Conservation (phyloP, 1,140 invertebrate genomes). For the Andricus grossulariae region DNA sequence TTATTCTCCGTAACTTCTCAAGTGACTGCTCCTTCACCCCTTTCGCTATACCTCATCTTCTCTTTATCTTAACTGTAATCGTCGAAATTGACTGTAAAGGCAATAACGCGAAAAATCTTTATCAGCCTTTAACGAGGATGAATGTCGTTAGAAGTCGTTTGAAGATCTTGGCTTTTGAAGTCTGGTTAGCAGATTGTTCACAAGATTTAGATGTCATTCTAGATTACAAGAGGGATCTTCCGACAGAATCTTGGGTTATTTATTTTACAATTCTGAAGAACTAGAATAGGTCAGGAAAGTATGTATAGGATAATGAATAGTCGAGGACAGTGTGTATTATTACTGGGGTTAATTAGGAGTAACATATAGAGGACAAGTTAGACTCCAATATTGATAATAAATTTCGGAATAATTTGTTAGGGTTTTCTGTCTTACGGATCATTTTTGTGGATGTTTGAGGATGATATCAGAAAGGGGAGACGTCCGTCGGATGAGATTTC, state of each 20-base stretch:
- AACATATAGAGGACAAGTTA: too few relatives aligned
- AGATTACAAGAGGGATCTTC: background rate
- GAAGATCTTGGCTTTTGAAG: background rate
- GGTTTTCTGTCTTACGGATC: too few relatives aligned
- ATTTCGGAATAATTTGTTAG: too few relatives aligned
- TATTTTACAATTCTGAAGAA: too few relatives aligned
- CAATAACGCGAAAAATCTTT: slow-evolving; percentile 20
- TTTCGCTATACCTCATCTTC: background rate
- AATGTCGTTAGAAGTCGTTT: slow-evolving; percentile 8
- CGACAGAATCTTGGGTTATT: background rate
- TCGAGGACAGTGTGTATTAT: too few relatives aligned
- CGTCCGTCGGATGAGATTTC: slow-evolving; percentile 30
- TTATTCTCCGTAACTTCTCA: slow-evolving; percentile 64
- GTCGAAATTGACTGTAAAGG: slow-evolving; percentile 37
- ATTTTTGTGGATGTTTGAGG: too few relatives aligned
- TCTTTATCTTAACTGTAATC: slow-evolving; percentile 32
- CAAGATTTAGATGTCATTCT: background rate
- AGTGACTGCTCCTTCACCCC: slow-evolving; percentile 43
- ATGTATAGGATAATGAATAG: too few relatives aligned
- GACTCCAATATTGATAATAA: too few relatives aligned
- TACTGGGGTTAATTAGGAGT: too few relatives aligned
- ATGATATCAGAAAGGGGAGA: slow-evolving; percentile 8
- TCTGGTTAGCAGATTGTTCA: background rate
- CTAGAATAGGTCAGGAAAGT: too few relatives aligned
- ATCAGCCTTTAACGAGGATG: background rate